A percentile compares a stretch with the other conserved stretches of the same genome.
Evolutionary conservation across 2,888 invertebrate genomes (phyloP).

Genomic region (Dasysyrphus albostriatus): DNA sequence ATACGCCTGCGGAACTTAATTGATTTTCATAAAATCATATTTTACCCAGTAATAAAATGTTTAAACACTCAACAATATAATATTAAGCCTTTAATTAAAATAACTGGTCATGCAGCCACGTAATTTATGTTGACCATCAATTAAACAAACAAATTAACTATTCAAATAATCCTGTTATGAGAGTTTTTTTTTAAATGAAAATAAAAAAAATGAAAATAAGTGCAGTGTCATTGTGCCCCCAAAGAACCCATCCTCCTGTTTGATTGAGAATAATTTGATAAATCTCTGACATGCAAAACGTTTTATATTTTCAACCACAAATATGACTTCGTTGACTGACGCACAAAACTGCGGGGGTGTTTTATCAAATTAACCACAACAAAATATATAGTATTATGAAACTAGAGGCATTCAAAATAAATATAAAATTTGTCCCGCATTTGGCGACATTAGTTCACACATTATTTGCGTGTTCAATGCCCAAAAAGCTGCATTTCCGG

Average conservation of each 20-base stretch:
- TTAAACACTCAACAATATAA: background rate
- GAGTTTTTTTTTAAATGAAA: background rate
- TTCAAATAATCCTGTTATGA: conserved; percentile 14
- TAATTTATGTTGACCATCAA: conserved; percentile 30
- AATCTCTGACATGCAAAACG: conserved; percentile 34
- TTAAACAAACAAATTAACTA: conserved; percentile 50
- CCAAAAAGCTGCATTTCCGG: conserved; percentile 7
- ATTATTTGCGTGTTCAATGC: conserved; percentile 17
- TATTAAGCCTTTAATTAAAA: conserved; percentile 36
- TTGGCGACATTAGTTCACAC: conserved; percentile 21
- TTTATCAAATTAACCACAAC: conserved; percentile 44
- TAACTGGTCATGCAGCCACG: conserved; percentile 17
- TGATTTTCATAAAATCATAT: background rate
- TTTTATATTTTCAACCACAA: conserved; percentile 46
- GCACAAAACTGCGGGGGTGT: too few species aligned
- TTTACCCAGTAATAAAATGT: background rate
- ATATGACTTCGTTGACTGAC: conserved; percentile 23
- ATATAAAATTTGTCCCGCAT: conserved; percentile 8
- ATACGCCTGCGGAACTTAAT: background rate
- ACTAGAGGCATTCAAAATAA: background rate
- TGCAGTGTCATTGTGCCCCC: background rate
- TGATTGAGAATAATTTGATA: conserved; percentile 27
- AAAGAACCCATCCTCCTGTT: background rate
- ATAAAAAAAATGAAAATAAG: conserved; percentile 1
- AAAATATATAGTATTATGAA: conserved; percentile 25